Conservation (phyloP, 53 echinoderm and acorn worm species). For the Crossaster papposus region DNA sequence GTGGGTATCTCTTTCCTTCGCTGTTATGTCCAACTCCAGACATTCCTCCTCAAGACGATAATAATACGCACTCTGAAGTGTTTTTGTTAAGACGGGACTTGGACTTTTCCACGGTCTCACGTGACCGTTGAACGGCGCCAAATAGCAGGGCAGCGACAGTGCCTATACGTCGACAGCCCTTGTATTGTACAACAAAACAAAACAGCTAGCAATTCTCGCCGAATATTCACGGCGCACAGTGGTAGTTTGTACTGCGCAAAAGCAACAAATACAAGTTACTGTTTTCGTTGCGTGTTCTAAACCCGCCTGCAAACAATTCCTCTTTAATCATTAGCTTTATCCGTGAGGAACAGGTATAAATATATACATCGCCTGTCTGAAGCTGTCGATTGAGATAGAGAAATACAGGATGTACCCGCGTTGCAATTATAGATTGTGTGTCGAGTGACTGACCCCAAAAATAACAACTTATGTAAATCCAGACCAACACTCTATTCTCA, state of each 20-base stretch:
- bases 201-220: constrained; percentile 16
- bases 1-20: no score
- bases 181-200: background rate
- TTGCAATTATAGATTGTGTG: no score
- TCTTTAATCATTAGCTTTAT: constrained; percentile 1
- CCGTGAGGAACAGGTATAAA: no score
- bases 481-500: no score
- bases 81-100: background rate
- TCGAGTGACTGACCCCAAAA: no score
- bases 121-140: background rate
- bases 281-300: background rate
- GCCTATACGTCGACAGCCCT: background rate
- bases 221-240: background rate
- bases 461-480: no score
- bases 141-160: background rate
- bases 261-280: background rate
- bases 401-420: background rate
- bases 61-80: background rate
- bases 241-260: background rate
- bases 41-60: background rate
- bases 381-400: background rate
- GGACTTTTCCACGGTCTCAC: background rate
- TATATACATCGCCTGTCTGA: background rate
- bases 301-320: background rate
- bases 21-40: background rate